Conservation (phyloP, 2,113 vertebrate genomes). For the Percina caprodes region DNA sequence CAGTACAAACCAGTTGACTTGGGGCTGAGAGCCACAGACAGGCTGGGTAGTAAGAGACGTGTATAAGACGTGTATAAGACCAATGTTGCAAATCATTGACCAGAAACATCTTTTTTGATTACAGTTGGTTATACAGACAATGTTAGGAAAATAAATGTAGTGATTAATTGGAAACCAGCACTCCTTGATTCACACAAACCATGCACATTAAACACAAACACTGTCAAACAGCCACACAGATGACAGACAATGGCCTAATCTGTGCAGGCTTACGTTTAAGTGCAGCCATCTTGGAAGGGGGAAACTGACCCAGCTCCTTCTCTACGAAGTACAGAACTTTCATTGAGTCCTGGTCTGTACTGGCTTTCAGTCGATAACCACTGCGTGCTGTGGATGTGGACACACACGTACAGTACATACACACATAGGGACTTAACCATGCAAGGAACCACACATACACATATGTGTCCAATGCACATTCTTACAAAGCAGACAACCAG, state of each 20-base stretch:
- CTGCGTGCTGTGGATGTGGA: slow-evolving; percentile 85
- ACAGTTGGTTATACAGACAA: neutral
- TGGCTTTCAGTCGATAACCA: slow-evolving; percentile 92
- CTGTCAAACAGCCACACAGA: slow-evolving; percentile 38
- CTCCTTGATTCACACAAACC: slow-evolving; percentile 31
- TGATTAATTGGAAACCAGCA: slow-evolving; percentile 21
- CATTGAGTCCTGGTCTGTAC: slow-evolving; percentile 92
- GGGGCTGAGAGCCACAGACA: neutral
- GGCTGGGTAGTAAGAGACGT: too few relatives aligned
- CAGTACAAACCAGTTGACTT: neutral
- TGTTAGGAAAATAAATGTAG: slow-evolving; percentile 3
- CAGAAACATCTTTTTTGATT: neutral
- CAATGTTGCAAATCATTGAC: neutral
- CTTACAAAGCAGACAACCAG: neutral
- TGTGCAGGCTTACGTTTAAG: slow-evolving; percentile 89
- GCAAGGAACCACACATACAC: slow-evolving; percentile 29
- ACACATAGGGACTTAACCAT: slow-evolving; percentile 29
- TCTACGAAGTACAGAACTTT: slow-evolving; percentile 95
- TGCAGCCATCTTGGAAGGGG: slow-evolving; percentile 87
- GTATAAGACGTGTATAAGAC: neutral
- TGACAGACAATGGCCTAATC: slow-evolving; percentile 45
- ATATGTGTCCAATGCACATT: neutral
- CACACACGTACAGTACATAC: slow-evolving; percentile 44
- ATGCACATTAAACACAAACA: slow-evolving; percentile 29
- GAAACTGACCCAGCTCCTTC: slow-evolving; percentile 93